Evolutionary conservation across 2,888 invertebrate species (phyloP).

Genomic region (Osmoderma eremita): DNA sequence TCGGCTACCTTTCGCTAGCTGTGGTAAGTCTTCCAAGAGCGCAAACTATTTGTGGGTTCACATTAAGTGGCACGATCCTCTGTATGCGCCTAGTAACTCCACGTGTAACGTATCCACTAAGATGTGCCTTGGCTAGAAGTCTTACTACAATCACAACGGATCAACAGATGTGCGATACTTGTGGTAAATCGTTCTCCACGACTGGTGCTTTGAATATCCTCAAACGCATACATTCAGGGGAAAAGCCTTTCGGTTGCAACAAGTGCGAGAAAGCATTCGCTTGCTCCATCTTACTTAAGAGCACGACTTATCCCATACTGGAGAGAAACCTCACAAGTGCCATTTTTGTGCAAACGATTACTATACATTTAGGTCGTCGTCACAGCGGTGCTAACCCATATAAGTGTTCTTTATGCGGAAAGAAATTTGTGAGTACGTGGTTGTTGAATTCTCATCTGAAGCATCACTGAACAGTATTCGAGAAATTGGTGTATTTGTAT

Average conservation of each 20-base stretch:
- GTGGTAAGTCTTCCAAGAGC: conserved; percentile 44
- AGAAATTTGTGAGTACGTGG: conserved; percentile 49
- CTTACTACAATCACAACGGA: conserved; percentile 2
- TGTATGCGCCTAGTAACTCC: conserved; percentile 27
- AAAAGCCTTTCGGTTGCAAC: conserved; percentile 56
- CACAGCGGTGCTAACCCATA: conserved; percentile 65
- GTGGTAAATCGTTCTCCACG: conserved; percentile 63
- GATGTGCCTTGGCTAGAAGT: conserved; percentile 33
- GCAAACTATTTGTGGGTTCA: conserved; percentile 45
- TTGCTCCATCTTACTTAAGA: conserved; percentile 49
- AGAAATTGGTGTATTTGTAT: too few relatives aligned
- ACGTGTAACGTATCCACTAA: conserved; percentile 31
- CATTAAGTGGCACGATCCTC: conserved; percentile 7
- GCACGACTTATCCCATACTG: conserved; percentile 67
- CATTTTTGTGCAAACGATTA: conserved; percentile 67
- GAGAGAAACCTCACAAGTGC: conserved; percentile 66
- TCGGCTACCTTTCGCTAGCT: conserved; percentile 52
- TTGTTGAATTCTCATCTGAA: conserved; percentile 28
- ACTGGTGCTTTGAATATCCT: conserved; percentile 48
- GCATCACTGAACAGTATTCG: conserved; percentile 18
- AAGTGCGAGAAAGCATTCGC: conserved; percentile 51
- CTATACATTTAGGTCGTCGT: conserved; percentile 62
- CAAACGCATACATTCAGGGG: conserved; percentile 52
- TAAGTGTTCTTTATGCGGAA: conserved; percentile 61
- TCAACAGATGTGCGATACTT: conserved; percentile 60